A percentile compares a stretch with the other conserved stretches of the same genome.
phyloP scores from a whole-genome alignment of 1,140 invertebrate genomes.

The Penaeus chinensis region DNA sequence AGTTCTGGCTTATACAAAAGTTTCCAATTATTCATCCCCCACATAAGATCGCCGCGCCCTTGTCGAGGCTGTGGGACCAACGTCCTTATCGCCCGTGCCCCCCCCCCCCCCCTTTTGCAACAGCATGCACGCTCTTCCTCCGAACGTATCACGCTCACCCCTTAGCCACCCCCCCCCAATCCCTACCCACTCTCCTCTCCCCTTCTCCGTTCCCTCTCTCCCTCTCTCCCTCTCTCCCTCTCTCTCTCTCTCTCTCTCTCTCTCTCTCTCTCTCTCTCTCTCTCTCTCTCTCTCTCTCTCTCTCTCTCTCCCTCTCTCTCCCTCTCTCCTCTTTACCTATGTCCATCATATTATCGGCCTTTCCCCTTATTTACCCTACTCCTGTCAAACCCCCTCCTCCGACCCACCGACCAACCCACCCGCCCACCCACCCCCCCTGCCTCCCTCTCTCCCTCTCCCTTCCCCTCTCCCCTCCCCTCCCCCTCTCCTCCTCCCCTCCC shows the following conservation, averaged over 20 bases:
- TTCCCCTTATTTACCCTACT: too few species aligned
- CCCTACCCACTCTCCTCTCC: not conserved
- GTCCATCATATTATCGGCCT: too few species aligned
- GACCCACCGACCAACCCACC: too few species aligned
- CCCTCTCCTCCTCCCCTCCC: too few species aligned
- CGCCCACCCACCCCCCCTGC: too few species aligned
- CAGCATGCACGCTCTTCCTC: constrained; percentile 1
- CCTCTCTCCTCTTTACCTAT: not conserved
- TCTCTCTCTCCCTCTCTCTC: constrained; percentile 2
- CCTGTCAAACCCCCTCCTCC: not conserved
- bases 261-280: constrained; percentile 7
- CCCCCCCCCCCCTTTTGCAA: not conserved
- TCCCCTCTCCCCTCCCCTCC: too few species aligned
- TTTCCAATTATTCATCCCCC: too few species aligned
- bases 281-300: constrained; percentile 15
- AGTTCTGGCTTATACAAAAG: too few species aligned
- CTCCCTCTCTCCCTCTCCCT: too few species aligned
- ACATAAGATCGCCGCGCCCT: too few species aligned
- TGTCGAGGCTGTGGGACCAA: too few species aligned
- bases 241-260: constrained; percentile 32
- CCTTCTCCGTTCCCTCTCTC: not conserved
- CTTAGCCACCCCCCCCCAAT: too few species aligned
- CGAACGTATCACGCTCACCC: not conserved
- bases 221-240: constrained; percentile 27
- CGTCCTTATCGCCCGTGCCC: not conserved